Evolutionary conservation across 2,888 invertebrate genomes (phyloP).

Genomic region (Mesochorus sp.): DNA sequence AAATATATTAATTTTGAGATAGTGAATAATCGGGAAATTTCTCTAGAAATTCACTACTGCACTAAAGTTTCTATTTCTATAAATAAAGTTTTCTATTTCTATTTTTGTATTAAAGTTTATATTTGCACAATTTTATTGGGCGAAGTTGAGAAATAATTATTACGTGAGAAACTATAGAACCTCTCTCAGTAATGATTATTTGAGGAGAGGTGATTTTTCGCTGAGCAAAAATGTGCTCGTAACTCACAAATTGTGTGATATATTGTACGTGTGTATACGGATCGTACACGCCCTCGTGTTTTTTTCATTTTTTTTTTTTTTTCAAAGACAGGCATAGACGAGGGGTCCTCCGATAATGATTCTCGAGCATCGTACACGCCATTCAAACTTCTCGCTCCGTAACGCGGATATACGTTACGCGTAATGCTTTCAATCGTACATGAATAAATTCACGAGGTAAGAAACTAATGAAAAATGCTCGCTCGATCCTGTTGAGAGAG

Average conservation of each 20-base stretch:
- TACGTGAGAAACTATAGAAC: too few relatives aligned
- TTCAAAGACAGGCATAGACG: not conserved
- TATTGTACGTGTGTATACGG: not conserved
- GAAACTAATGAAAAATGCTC: conserved; percentile 1
- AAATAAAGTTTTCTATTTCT: too few relatives aligned
- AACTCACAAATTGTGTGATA: conserved; percentile 3
- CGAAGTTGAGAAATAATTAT: not conserved
- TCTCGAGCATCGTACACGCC: conserved; percentile 46
- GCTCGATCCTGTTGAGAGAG: not conserved
- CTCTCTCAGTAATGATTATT: too few relatives aligned
- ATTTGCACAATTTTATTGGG: too few relatives aligned
- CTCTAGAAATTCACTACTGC: too few relatives aligned
- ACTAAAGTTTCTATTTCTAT: too few relatives aligned
- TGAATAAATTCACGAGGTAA: conserved; percentile 39
- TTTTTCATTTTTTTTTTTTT: conserved; percentile 48
- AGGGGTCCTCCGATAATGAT: conserved; percentile 30
- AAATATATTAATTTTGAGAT: too few relatives aligned
- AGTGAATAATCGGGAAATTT: too few relatives aligned
- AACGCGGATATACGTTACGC: conserved; percentile 49
- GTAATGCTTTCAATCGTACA: conserved; percentile 45
- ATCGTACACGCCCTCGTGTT: conserved; percentile 23
- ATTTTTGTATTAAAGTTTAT: too few relatives aligned
- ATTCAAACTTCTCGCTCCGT: conserved; percentile 51
- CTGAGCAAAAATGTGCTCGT: too few relatives aligned
- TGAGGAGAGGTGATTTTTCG: too few relatives aligned